A percentile compares a stretch with the other conserved stretches of the same genome.
Conservation (phyloP, 2,113 vertebrate species). For the Picathartes gymnocephalus region DNA sequence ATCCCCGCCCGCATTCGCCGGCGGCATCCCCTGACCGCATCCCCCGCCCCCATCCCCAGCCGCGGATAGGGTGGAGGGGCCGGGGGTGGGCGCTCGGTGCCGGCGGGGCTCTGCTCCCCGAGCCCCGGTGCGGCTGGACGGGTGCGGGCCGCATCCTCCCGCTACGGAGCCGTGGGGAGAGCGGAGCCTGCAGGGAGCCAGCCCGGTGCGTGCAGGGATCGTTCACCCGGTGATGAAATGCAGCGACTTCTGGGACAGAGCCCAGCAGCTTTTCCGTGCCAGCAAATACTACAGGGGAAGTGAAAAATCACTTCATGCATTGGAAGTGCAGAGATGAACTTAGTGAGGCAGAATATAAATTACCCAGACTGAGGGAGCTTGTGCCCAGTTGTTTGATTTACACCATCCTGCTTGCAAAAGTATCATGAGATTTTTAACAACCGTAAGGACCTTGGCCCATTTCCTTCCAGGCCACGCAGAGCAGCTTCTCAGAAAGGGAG, state of each 20-base stretch:
- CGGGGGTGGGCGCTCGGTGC: neutral
- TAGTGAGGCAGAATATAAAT: slow-evolving; percentile 52
- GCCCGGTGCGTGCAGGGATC: neutral
- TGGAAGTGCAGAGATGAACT: slow-evolving; percentile 60
- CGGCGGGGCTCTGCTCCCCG: neutral
- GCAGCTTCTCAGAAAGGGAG: neutral
- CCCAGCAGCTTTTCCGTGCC: slow-evolving; percentile 55
- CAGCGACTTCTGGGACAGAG: slow-evolving; percentile 60
- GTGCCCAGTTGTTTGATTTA: slow-evolving; percentile 48
- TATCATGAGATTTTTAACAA: slow-evolving; percentile 41
- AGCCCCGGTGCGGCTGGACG: neutral
- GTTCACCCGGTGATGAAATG: slow-evolving; percentile 50
- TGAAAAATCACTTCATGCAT: slow-evolving; percentile 55
- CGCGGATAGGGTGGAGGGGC: neutral
- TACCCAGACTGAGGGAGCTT: neutral
- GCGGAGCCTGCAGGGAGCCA: neutral
- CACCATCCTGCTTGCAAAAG: slow-evolving; percentile 13
- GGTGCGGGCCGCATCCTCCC: neutral
- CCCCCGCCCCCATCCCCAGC: neutral
- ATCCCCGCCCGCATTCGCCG: neutral
- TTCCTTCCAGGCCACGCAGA: slow-evolving; percentile 1
- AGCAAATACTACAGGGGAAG: slow-evolving; percentile 59
- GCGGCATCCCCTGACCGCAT: neutral
- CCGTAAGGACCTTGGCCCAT: slow-evolving; percentile 2
- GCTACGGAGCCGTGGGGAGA: neutral